Evolutionary conservation across 1,140 invertebrate species (phyloP).

Genomic region (Drosophila mojavensis): DNA sequence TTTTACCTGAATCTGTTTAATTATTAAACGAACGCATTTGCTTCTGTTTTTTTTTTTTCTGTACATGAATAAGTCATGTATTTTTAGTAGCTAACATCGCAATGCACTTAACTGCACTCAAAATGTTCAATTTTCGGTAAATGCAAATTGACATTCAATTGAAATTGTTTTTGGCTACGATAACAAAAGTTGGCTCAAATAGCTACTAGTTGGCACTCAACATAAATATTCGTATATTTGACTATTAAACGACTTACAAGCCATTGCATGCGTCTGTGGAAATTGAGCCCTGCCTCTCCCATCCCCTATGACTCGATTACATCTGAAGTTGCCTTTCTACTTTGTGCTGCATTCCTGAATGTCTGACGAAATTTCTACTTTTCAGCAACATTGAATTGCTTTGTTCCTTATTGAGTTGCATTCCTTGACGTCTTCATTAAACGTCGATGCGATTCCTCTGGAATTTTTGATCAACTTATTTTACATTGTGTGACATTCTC

Average conservation of each 20-base stretch:
- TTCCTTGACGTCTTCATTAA: no score
- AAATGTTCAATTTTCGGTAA: slow-evolving; percentile 7
- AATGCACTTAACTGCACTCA: slow-evolving; percentile 12
- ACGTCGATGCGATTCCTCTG: no score
- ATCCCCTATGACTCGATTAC: no score
- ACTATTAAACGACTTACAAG: no score
- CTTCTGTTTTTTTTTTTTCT: neutral
- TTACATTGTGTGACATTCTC: neutral
- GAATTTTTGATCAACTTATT: neutral
- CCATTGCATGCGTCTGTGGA: neutral
- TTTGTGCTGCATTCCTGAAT: neutral
- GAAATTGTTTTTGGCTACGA: no score
- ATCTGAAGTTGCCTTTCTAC: neutral
- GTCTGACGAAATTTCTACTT: neutral
- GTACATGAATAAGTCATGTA: slow-evolving; percentile 5
- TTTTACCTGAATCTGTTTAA: no score
- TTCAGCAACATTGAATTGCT: no score
- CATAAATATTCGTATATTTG: no score
- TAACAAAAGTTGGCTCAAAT: no score
- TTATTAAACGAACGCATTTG: neutral
- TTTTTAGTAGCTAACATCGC: slow-evolving; percentile 3
- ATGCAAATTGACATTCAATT: slow-evolving; percentile 1
- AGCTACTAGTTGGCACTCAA: no score
- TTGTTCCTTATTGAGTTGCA: no score
- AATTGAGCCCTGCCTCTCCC: neutral